Evolutionary conservation across 1,140 invertebrate species (phyloP).

Genomic region (Palaemon carinicauda): DNA sequence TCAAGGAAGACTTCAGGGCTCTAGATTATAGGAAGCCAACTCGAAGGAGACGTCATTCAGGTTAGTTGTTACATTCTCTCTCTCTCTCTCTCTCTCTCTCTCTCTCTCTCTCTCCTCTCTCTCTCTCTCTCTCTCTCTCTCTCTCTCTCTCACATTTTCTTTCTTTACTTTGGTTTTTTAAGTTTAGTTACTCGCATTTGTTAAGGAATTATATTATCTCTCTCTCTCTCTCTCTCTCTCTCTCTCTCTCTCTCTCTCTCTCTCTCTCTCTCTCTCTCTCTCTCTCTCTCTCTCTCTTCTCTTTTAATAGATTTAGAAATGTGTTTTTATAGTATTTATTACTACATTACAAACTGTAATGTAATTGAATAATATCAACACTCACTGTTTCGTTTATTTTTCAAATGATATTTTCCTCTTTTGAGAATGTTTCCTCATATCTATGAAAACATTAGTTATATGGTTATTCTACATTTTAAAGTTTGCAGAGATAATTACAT

Average conservation of each 20-base stretch:
- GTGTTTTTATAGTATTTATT: too few relatives aligned
- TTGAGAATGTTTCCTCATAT: too few relatives aligned
- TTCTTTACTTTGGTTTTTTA: not conserved
- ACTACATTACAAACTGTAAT: too few relatives aligned
- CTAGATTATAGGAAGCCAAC: not conserved
- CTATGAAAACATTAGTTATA: too few relatives aligned
- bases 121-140: not conserved
- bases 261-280: not conserved
- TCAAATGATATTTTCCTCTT: too few relatives aligned
- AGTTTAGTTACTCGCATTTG: not conserved
- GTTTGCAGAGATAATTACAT: too few relatives aligned
- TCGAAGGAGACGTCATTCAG: conserved; percentile 34
- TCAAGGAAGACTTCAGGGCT: conserved; percentile 15
- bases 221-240: not conserved
- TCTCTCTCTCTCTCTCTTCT: too few relatives aligned
- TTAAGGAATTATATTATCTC: not conserved
- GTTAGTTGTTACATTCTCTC: not conserved
- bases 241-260: not conserved
- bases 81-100: not conserved
- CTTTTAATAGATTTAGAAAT: too few relatives aligned
- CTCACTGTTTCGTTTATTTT: too few relatives aligned
- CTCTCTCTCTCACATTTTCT: not conserved
- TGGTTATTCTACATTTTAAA: too few relatives aligned
- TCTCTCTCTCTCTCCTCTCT: too few relatives aligned
- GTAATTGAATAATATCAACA: too few relatives aligned